Evolutionary conservation across 2,113 vertebrate species (phyloP).

Genomic region (Charina bottae): DNA sequence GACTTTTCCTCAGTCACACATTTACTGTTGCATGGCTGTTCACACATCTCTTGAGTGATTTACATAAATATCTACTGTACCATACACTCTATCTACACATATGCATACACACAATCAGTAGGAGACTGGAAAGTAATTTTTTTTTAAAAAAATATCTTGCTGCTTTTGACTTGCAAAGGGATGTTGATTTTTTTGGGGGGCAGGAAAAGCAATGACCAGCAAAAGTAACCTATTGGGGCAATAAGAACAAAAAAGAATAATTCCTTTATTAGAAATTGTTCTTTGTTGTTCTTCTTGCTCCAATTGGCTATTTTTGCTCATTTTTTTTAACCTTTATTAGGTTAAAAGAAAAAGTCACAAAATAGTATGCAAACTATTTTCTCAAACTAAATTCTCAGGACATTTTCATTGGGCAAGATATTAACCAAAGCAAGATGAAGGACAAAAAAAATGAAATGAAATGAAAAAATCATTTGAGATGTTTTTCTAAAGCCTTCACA

Average conservation of each 20-base stretch:
- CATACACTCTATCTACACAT: background rate
- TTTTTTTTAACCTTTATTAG: background rate
- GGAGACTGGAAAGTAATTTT: background rate
- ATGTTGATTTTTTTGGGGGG: background rate
- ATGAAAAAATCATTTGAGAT: background rate
- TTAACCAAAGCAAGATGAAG: background rate
- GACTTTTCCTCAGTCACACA: background rate
- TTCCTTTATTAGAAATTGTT: background rate
- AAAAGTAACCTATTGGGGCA: background rate
- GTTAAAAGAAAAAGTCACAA: background rate
- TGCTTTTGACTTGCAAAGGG: background rate
- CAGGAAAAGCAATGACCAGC: background rate
- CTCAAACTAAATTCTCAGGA: background rate
- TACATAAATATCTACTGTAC: background rate
- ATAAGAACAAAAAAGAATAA: background rate
- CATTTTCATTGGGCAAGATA: background rate
- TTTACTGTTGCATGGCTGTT: background rate
- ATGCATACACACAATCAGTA: background rate
- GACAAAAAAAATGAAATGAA: background rate
- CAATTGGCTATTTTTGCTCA: background rate
- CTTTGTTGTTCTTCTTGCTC: background rate
- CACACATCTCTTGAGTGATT: background rate
- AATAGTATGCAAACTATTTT: background rate
- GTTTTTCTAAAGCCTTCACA: background rate
- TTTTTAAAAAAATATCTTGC: background rate